Evolutionary conservation across 2,797 vertebrate genomes (phyloP), one percentile per base, ranked within the genome.

Genomic region (Notolabrus celidotus): DNA sequence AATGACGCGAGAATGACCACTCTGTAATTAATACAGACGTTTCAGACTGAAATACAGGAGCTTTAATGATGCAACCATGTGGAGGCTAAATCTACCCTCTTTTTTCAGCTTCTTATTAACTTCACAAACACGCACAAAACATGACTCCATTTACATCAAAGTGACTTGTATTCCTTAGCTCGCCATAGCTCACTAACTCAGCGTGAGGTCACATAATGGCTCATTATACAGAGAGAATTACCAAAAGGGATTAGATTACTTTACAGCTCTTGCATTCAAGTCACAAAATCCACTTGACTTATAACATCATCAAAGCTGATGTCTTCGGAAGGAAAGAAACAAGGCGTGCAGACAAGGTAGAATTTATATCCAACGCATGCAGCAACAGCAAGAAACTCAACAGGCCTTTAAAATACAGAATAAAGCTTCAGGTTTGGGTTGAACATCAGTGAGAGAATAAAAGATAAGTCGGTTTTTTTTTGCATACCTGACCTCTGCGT

Each of bases 21-120:
- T 75, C 67, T 71, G 0, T 51, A 41, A 61, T 71, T 34, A 36
- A 41, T 53, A 10, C 38, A 73, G 68, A 76, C 36, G 38, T 54
- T 49, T 31, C 10, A 51, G 57, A 56, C 16, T 23, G 36, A 64
- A 69, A 49, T 46, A 14, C 22, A 10, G 56, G 11, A 50, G 1
- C 27, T 74, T 49, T 65, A 71, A 61, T 74, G 69, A 80, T 58
- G 38, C 23, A 20, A 15, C 59, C 49, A 20, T 68, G 38, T 53
- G 54, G 60, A 64, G 59, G 49, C 51, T n/a, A 2, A 5, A 16
- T n/a, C 41, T 42, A 60, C 47, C 61, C 22, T 10, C 1, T 1
- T 7, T 77, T 73, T 69, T 58, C 67, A 55, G 45, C 54, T 58
- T 61, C 20, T 77, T 64, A 63, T 77, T 73, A 58, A 56, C 19